These are phyloP conservation scores for Erethizon dorsatum DNA, from an alignment of 2,797 vertebrate species.

Conservation along the genomic window DNA sequence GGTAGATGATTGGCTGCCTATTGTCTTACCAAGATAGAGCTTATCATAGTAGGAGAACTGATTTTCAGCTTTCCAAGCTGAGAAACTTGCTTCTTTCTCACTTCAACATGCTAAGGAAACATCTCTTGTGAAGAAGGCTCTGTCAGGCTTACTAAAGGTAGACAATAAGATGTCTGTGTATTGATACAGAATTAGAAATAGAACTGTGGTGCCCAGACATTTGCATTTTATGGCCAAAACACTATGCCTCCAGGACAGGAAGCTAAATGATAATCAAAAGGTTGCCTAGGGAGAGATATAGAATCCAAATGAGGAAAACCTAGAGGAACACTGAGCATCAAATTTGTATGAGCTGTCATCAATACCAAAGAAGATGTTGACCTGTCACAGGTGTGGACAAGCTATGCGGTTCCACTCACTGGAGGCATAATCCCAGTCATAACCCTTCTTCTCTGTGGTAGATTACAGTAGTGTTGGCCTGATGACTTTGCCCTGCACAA, in stretches of 20 bases:
- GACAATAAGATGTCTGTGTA: background rate
- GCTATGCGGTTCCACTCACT: background rate
- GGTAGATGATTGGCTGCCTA: background rate
- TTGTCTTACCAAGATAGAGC: background rate
- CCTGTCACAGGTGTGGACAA: background rate
- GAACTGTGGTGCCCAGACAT: background rate
- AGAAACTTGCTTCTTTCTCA: background rate
- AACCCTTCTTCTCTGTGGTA: background rate
- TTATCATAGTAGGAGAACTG: background rate
- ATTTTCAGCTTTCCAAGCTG: slow-evolving; percentile 15
- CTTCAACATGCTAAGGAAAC: background rate
- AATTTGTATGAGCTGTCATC: background rate
- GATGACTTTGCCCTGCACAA: background rate
- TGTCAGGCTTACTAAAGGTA: background rate
- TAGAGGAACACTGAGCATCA: slow-evolving; percentile 4
- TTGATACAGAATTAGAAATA: slow-evolving; percentile 5
- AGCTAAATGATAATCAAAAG: slow-evolving; percentile 32
- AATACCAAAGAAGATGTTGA: background rate
- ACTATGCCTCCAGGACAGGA: background rate
- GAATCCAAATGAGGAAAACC: background rate
- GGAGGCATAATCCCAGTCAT: too few relatives aligned
- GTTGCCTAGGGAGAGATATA: background rate
- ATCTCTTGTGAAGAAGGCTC: slow-evolving; percentile 15
- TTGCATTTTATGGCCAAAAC: background rate
- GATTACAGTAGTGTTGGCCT: background rate